phyloP scores from a whole-genome alignment of 1,140 invertebrate species.

The Plodia interpunctella region DNA sequence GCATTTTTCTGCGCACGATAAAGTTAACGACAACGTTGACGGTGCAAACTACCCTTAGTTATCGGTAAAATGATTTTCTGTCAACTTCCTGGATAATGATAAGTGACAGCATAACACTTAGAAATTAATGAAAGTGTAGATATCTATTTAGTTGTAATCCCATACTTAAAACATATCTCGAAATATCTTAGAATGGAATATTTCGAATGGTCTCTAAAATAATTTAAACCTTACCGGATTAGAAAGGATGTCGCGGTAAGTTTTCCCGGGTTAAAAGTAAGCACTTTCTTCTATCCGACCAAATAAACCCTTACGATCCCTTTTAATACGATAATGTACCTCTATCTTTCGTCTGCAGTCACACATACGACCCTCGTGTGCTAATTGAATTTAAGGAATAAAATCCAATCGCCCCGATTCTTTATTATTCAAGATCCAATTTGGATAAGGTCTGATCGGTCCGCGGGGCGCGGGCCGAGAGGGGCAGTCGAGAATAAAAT shows the following conservation, averaged over 20 bases:
- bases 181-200: no score
- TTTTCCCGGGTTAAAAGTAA: slow-evolving; percentile 14
- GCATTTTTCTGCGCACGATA: no score
- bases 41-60: no score
- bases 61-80: no score
- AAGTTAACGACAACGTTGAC: no score
- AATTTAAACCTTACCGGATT: not conserved
- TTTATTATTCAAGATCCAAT: slow-evolving; percentile 79
- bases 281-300: slow-evolving; percentile 25
- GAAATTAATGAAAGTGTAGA: no score
- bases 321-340: slow-evolving; percentile 72
- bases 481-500: slow-evolving; percentile 75
- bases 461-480: slow-evolving; percentile 47
- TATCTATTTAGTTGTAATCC: no score
- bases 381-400: slow-evolving; percentile 79
- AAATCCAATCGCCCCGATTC: slow-evolving; percentile 78
- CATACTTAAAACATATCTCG: no score
- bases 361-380: slow-evolving; percentile 67
- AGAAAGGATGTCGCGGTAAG: not conserved
- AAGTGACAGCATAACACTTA: no score
- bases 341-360: slow-evolving; percentile 74
- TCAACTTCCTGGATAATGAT: no score
- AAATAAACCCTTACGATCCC: slow-evolving; percentile 55
- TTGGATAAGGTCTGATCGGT: slow-evolving; percentile 68
- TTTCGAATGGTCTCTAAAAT: no score